These are phyloP conservation scores for Pteronotus mesoamericanus DNA, from an alignment of 2,797 vertebrate species.

Conservation along the genomic window DNA sequence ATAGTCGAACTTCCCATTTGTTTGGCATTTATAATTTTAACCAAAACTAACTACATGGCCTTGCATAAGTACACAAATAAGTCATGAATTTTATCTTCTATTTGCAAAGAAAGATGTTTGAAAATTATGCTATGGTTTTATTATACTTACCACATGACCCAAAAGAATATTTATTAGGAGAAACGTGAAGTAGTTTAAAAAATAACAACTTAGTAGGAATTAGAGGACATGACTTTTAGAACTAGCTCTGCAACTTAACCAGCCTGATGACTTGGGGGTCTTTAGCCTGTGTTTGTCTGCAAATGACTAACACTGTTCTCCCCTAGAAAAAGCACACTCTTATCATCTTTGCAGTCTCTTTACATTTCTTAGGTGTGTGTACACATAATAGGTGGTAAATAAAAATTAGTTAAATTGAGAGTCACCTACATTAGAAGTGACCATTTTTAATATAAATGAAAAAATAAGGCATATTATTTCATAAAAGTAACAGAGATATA, in stretches of 20 bases:
- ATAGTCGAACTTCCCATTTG: background rate
- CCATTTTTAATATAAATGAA: background rate
- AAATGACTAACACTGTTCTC: background rate
- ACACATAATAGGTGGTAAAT: background rate
- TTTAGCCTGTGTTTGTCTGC: background rate
- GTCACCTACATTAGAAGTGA: background rate
- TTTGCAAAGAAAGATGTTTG: background rate
- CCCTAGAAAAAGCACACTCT: background rate
- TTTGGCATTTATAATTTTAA: slow-evolving; percentile 19
- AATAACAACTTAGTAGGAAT: background rate
- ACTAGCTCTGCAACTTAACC: background rate
- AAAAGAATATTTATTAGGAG: background rate
- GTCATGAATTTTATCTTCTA: slow-evolving; percentile 35
- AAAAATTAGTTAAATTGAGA: background rate
- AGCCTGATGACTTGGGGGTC: too few species aligned
- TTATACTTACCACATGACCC: background rate
- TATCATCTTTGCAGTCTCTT: background rate
- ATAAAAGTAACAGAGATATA: background rate
- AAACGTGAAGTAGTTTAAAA: background rate
- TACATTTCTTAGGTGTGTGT: background rate
- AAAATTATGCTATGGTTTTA: background rate
- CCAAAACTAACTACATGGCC: background rate
- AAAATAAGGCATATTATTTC: background rate
- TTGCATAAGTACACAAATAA: background rate
- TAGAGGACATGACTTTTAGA: background rate